A percentile compares a stretch with the other conserved stretches of the same genome.
Conservation (phyloP, 2,797 vertebrate species). For the Phrynocephalus forsythii region DNA sequence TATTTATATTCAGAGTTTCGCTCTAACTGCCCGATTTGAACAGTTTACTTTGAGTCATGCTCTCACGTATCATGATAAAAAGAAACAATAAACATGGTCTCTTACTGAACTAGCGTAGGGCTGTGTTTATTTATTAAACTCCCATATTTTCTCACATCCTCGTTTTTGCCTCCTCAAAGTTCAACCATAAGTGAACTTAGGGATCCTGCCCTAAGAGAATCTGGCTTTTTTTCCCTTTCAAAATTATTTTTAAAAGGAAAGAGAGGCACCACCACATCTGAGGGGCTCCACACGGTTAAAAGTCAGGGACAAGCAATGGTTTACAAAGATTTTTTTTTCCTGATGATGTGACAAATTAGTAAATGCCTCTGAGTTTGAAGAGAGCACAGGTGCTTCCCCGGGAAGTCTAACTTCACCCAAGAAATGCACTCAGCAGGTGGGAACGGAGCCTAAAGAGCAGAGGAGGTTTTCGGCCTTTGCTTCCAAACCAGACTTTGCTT, state of each 20-base stretch:
- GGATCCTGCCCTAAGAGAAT: neutral
- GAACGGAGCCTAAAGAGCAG: neutral
- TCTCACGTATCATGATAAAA: neutral
- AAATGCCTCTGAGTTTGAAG: neutral
- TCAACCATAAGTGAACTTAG: neutral
- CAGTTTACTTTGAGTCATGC: neutral
- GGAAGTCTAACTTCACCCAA: neutral
- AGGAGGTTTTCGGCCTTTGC: neutral
- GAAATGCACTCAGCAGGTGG: neutral
- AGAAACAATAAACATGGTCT: neutral
- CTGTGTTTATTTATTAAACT: neutral
- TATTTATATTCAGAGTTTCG: neutral
- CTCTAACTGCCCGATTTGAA: neutral
- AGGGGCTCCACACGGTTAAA: neutral
- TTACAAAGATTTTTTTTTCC: too few relatives aligned
- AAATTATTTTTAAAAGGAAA: neutral
- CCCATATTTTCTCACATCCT: neutral
- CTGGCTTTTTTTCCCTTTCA: too few relatives aligned
- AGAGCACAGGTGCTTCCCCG: neutral
- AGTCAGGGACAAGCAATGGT: neutral
- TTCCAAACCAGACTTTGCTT: neutral
- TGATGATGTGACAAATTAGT: neutral
- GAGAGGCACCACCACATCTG: too few relatives aligned
- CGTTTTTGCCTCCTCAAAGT: too few relatives aligned
- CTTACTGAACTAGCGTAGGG: neutral